Evolutionary conservation across 2,888 invertebrate genomes (phyloP), one percentile per base, ranked within the genome.

Genomic region (Eupithecia dodoneata): DNA sequence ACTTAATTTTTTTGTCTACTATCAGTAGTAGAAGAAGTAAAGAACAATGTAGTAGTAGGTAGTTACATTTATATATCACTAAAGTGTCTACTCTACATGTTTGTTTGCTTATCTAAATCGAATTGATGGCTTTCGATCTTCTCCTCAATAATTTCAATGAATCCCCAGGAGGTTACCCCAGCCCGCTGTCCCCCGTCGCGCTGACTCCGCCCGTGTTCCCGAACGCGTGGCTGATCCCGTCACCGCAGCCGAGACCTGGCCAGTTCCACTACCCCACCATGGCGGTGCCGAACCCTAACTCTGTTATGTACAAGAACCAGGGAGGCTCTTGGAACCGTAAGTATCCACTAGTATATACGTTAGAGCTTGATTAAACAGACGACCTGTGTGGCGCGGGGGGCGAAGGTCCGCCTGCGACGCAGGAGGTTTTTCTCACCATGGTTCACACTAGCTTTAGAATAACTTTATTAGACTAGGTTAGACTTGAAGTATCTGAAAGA

Each of bases 241-340:
- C 94, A 0, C 95, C 95, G n/a, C 95, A 92, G 85, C 91, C 92
- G 0, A 85, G 88, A 30, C 82, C 82, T 42, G 88, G 85, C 0
- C 92, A 86, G 79, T 93, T 94, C 88, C 91, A 90, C 78, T 94
- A 91, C 83, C 93, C 93, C 5, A 79, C 83, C 41, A 52, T 87
- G 66, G 18, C 72, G 2, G 73, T 85, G 67, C 86, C 88, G 3
- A 85, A 85, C 76, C 85, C 85, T 10, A 87, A 86, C 70, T 82
- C 89, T 0, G 84, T 88, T 13, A 79, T 91, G 78, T 92, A 91
- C 74, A 91, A 92, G 82, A 89, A 89, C 72, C 91, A 91, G 75
- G 87, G 84, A 7, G 87, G 85, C 2, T 83, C 92, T 0, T 94
- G 94, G 94, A 92, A 90, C 76, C 91, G 94, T 94, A 73, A 92